Base-by-base conservation (phyloP, 2,797 vertebrate species). In the Acanthiza pusilla region DNA sequence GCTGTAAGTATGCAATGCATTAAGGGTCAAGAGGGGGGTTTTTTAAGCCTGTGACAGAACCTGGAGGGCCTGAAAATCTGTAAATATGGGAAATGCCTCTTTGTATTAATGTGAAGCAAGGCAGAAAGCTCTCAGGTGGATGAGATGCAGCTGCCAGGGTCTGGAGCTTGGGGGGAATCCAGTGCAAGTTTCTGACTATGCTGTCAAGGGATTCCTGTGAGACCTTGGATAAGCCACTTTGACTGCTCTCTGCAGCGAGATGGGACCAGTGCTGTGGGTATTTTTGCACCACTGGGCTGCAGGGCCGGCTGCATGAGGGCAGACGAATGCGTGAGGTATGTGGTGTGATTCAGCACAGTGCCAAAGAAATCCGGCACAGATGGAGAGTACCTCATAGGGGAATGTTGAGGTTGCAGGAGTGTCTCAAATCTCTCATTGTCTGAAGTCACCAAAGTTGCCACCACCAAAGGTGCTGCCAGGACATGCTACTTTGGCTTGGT, bases 191-290 rank as follows among this genome's bases (percentile, higher is more conserved):
- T 51, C 27, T 42, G 42, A 22, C 65, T 40, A 0, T 25, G 20
- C n/a, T 45, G 34, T 50, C 15, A 30, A 8, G 29, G 22, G 16
- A 38, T 82, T 90, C 36, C 22, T 1, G 0, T 74, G 62, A 55
- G 55, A 47, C 18, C 23, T 51, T 0, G 2, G 19, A 10, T 34
- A n/a, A 73, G 17, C 17, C 1, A 1, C 45, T 85, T 71, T 6
- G 19, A 11, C n/a, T 2, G 0, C 13, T 38, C 8, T 80, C 17
- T 74, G 25, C n/a, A 53, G n/a, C 0, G 1, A 48, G 22, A 10
- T 1, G 2, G n/a, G 45, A 63, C 29, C 2, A 2, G 2, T 65
- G 32, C 29, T 34, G 12, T 1, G 3, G 47, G 4, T 3, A 4
- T 32, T 80, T 83, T 8, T 6, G 22, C 55, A 42, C 4, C 5